These are phyloP conservation scores for Erpetoichthys calabaricus DNA, from an alignment of 2,797 vertebrate species.

Conservation along the genomic window DNA sequence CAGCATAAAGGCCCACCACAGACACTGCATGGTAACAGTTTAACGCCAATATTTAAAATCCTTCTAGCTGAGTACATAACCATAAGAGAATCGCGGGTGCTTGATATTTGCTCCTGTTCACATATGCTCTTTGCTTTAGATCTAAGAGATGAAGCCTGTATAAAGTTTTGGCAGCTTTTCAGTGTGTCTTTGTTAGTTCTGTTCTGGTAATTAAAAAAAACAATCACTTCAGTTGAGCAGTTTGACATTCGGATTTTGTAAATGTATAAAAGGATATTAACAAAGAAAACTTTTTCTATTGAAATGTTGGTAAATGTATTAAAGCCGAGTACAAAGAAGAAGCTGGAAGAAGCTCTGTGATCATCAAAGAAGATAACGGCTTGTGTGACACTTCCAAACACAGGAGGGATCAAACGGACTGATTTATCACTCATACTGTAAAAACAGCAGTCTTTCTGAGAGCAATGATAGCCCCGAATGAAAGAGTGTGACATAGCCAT, in stretches of 20 bases:
- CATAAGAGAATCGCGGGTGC: too few species aligned
- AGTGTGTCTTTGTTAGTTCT: conserved; percentile 5
- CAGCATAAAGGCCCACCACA: too few species aligned
- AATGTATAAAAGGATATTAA: not conserved
- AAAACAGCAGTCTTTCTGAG: not conserved
- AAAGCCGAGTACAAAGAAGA: not conserved
- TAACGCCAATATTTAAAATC: too few species aligned
- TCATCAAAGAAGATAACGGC: not conserved
- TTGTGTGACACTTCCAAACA: not conserved
- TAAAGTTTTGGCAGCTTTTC: not conserved
- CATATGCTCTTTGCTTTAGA: too few species aligned
- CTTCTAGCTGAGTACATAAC: too few species aligned
- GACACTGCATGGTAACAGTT: too few species aligned
- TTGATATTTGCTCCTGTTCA: too few species aligned
- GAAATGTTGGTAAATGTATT: not conserved
- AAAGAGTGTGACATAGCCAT: too few species aligned
- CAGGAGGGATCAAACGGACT: not conserved
- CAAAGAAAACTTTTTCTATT: conserved; percentile 3
- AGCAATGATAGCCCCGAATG: too few species aligned
- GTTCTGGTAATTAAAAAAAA: conserved; percentile 4
- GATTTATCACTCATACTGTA: not conserved
- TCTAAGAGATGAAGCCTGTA: not conserved
- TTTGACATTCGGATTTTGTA: not conserved
- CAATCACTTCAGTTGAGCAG: not conserved
- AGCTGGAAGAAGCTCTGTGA: not conserved